Conservation (phyloP, 2,888 invertebrate genomes). For the Sminthurides aquaticus region DNA sequence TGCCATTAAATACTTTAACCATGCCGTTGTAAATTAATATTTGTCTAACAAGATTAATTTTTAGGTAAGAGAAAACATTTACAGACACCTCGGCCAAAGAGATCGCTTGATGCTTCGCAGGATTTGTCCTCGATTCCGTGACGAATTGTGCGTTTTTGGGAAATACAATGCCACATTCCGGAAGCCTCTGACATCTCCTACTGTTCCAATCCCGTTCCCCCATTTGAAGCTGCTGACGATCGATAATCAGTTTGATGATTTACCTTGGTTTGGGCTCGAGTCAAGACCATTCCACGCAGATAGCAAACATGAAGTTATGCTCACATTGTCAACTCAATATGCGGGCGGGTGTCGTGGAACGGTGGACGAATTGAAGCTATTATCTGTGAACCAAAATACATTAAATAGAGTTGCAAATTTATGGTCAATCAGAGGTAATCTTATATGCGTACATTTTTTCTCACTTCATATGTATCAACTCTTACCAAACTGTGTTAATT, state of each 20-base stretch:
- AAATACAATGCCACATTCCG: constrained; percentile 17
- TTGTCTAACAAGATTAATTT: too few relatives aligned
- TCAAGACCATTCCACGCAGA: background rate
- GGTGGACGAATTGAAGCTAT: constrained; percentile 10
- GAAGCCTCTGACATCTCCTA: constrained; percentile 6
- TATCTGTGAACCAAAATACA: constrained; percentile 11
- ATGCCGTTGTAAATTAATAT: too few relatives aligned
- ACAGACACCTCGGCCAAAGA: constrained; percentile 12
- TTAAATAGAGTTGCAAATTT: constrained; percentile 7
- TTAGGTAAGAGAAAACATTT: constrained; percentile 20
- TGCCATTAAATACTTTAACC: too few relatives aligned
- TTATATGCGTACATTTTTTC: too few relatives aligned
- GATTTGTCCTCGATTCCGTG: constrained; percentile 1
- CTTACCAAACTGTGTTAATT: too few relatives aligned
- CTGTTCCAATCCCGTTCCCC: constrained; percentile 19
- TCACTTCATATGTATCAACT: too few relatives aligned
- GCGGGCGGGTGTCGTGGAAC: background rate
- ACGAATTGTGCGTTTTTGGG: constrained; percentile 14
- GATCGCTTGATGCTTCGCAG: constrained; percentile 11
- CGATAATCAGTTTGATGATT: constrained; percentile 17
- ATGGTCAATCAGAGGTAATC: constrained; percentile 15
- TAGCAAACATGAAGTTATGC: background rate
- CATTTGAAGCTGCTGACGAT: constrained; percentile 20
- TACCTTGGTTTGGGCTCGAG: constrained; percentile 14
- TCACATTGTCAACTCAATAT: background rate